Percentiles rank a stretch among this genome's conserved stretches.
Conservation (phyloP, 2,888 invertebrate genomes). For the Oxystoma pomonae region DNA sequence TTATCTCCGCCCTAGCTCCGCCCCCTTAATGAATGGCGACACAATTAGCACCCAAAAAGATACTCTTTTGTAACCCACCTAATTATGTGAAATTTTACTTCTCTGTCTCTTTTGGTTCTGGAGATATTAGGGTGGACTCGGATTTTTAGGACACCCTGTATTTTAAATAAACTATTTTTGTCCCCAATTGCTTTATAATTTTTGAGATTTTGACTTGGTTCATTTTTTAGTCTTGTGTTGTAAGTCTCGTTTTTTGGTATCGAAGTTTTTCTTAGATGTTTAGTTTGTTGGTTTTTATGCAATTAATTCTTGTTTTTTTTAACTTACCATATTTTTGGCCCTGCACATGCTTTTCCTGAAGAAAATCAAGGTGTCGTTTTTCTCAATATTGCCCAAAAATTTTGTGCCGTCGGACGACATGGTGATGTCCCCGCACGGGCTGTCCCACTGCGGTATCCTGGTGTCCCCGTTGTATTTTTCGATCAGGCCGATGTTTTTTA, state of each 20-base stretch:
- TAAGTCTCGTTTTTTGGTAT: background rate
- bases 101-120: no score
- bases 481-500: slow-evolving; percentile 60
- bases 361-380: slow-evolving; percentile 68
- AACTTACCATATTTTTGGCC: slow-evolving; percentile 69
- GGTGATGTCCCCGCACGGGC: slow-evolving; percentile 71
- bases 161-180: no score
- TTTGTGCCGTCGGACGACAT: slow-evolving; percentile 83
- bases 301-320: background rate
- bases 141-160: no score
- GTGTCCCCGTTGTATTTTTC: slow-evolving; percentile 72
- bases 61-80: no score
- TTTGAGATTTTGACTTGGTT: slow-evolving; percentile 1
- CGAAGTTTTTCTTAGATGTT: slow-evolving; percentile 5
- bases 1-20: no score
- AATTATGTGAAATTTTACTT: no score
- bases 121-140: no score
- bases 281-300: no score
- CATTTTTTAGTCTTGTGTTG: background rate
- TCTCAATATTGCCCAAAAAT: slow-evolving; percentile 66
- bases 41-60: no score
- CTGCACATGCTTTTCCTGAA: slow-evolving; percentile 84
- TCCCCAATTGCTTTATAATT: no score
- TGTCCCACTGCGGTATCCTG: slow-evolving; percentile 72
- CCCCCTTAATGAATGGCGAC: no score